Conservation (phyloP, 2,113 vertebrate species). For the Eidolon helvum region DNA sequence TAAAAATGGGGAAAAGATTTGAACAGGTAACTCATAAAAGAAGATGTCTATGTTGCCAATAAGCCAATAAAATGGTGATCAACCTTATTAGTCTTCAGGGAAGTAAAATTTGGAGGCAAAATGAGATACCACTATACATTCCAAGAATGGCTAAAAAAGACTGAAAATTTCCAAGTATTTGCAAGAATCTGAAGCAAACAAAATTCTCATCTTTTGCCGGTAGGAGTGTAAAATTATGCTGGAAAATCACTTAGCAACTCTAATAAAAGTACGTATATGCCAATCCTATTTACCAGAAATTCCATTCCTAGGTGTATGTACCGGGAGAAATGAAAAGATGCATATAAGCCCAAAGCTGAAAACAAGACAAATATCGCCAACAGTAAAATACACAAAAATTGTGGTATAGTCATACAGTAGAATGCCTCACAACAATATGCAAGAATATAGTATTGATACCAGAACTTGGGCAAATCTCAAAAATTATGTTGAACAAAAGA, state of each 20-base stretch:
- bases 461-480: background rate
- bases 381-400: background rate
- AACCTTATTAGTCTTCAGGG: background rate
- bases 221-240: background rate
- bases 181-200: background rate
- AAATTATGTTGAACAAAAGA: background rate
- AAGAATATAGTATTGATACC: background rate
- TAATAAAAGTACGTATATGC: background rate
- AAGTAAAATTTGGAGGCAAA: constrained; percentile 5
- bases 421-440: background rate
- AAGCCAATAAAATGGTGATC: background rate
- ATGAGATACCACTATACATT: background rate
- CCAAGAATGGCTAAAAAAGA: background rate
- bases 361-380: background rate
- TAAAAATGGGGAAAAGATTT: background rate
- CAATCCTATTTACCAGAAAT: background rate
- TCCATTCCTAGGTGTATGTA: background rate
- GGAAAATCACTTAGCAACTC: background rate
- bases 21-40: background rate
- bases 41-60: background rate
- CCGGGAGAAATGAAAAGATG: background rate
- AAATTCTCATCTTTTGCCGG: background rate
- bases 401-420: background rate
- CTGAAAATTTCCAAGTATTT: background rate
- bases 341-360: background rate